A percentile compares a stretch with the other conserved stretches of the same genome.
These are phyloP conservation scores for Spisula subtruncata DNA, from an alignment of 2,888 invertebrate genomes.

Conservation along the genomic window DNA sequence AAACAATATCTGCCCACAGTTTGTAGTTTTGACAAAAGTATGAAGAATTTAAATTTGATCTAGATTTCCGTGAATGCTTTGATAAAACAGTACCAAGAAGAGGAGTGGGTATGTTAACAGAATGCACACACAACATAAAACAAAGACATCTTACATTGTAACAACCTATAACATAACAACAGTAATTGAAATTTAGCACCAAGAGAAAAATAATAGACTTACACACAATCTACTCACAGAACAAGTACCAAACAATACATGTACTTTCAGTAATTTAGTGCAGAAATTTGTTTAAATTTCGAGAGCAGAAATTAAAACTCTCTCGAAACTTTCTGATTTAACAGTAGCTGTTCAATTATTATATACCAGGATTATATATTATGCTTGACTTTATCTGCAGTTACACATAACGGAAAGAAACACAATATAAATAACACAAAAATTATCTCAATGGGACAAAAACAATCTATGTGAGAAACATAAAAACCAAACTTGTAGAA, in stretches of 20 bases:
- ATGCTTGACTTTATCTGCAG: not conserved
- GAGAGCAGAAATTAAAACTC: no score
- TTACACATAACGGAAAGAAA: not conserved
- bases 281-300: not conserved
- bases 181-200: slow-evolving; percentile 24
- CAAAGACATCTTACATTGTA: not conserved
- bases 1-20: no score
- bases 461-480: not conserved
- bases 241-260: not conserved
- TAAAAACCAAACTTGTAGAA: no score
- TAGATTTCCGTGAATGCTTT: no score
- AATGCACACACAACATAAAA: not conserved
- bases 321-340: no score
- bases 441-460: not conserved
- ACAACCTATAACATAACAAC: slow-evolving; percentile 26
- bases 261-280: not conserved
- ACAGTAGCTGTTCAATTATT: no score
- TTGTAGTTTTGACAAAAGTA: no score
- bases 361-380: not conserved
- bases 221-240: not conserved
- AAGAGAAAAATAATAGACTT: not conserved
- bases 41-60: no score
- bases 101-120: not conserved
- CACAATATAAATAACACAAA: slow-evolving; percentile 16
- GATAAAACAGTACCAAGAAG: no score